Evolutionary conservation across 1,140 invertebrate genomes (phyloP).

Genomic region (Sycobia sp.): DNA sequence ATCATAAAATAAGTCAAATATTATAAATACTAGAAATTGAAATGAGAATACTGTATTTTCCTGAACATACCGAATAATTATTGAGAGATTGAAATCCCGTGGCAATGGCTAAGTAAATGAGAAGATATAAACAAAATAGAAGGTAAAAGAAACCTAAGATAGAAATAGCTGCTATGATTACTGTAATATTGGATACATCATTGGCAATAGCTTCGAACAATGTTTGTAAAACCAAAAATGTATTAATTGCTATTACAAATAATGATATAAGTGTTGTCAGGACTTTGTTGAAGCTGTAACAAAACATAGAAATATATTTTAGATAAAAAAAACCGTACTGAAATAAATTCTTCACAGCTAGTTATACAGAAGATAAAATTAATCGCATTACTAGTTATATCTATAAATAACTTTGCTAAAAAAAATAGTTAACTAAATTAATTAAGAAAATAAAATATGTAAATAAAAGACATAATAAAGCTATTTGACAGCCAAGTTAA

Average conservation of each 20-base stretch:
- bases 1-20: too few relatives aligned
- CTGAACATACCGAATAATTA: too few relatives aligned
- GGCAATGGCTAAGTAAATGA: conserved; percentile 70
- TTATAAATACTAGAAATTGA: too few relatives aligned
- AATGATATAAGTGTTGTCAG: conserved; percentile 70
- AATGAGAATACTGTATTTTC: too few relatives aligned
- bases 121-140: conserved; percentile 74
- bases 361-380: too few relatives aligned
- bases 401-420: not conserved
- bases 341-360: too few relatives aligned
- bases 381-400: too few relatives aligned
- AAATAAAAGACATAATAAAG: too few relatives aligned
- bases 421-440: conserved; percentile 2
- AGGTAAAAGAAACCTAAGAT: conserved; percentile 69
- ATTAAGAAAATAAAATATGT: not conserved
- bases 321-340: too few relatives aligned
- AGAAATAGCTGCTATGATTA: conserved; percentile 61
- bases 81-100: too few relatives aligned
- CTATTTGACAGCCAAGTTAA: too few relatives aligned
- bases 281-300: conserved; percentile 70
- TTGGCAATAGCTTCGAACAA: conserved; percentile 70
- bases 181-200: conserved; percentile 58
- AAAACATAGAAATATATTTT: too few relatives aligned
- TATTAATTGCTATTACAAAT: conserved; percentile 80
- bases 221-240: conserved; percentile 72